A percentile compares a stretch with the other conserved stretches of the same genome.
Conservation (phyloP, 2,113 vertebrate genomes). For the Raja brachyura region DNA sequence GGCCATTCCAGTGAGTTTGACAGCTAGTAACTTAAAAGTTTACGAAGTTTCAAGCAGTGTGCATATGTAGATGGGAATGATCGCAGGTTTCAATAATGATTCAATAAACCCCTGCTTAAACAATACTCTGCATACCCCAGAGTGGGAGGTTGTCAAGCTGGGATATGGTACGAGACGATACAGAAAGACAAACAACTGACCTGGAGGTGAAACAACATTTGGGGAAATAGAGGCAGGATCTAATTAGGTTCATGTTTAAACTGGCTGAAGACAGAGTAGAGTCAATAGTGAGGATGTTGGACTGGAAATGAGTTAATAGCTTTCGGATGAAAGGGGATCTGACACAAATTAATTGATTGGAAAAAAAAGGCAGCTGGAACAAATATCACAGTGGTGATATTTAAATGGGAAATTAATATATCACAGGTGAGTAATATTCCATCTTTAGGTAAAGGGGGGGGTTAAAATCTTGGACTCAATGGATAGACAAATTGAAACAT, state of each 20-base stretch:
- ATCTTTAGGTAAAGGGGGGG: not conserved
- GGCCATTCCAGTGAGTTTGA: no score
- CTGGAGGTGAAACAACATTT: not conserved
- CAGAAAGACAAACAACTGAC: not conserved
- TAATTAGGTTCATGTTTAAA: not conserved
- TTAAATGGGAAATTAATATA: not conserved
- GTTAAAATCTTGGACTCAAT: not conserved
- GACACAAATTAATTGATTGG: slow-evolving; percentile 20
- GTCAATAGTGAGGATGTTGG: not conserved
- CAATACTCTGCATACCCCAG: not conserved
- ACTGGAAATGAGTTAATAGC: slow-evolving; percentile 30
- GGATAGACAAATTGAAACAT: not conserved
- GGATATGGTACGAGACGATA: not conserved
- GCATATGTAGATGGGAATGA: not conserved
- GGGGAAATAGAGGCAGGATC: not conserved
- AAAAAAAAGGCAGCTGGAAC: slow-evolving; percentile 11
- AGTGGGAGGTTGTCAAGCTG: not conserved
- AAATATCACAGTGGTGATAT: not conserved
- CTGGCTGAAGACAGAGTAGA: not conserved
- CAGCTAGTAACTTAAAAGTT: not conserved
- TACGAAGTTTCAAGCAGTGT: not conserved
- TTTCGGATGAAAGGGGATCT: slow-evolving; percentile 11
- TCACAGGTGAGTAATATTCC: not conserved
- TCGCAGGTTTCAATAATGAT: not conserved
- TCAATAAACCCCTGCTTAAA: not conserved